Base-by-base conservation (phyloP, 2,797 vertebrate species). In the Dendrocincla tyrannina region DNA sequence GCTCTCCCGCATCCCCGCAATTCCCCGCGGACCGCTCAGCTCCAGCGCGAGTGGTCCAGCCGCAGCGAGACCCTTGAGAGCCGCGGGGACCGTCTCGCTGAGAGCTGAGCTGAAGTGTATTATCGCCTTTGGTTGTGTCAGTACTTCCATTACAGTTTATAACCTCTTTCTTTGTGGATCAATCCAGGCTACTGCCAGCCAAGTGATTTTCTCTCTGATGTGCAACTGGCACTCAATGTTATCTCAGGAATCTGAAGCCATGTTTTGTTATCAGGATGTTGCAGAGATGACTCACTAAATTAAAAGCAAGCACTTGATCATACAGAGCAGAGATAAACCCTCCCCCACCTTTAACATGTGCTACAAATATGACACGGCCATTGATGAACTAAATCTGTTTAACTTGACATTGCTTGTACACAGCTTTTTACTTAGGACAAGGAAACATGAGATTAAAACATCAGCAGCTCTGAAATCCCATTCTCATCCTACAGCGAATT, bases 281-380 rank as follows among this genome's bases (percentile, higher is more conserved):
- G 82, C 95, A 95, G 87, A 87, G 69, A 80, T 2, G 10, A 84
- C 47, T 88, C 73, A 32, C 85, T 83, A 86, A 96, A 96, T 93
- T 93, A 93, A 96, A 93, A 94, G 89, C 79, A 59, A 95, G 79
- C 82, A 52, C 85, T 91, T 75, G 95, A 96, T 93, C 75, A 44
- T 7, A 41, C 47, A 44, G 39, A 88, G 64, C 85, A 1, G 8
- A 83, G 64, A 33, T 46, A 82, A 77, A 35, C 80, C 37, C 50
- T 79, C 37, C 59, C 33, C 58, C 73, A 14, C 66, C 53, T 69
- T 44, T 52, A 62, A 50, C 73, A 80, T 44, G 82, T 68, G 92
- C 64, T 55, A 20, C 68, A 78, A 81, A 88, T 37, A 52, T 5
- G 27, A 74, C 53, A 67, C 42, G 67, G 67, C 35, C 50, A 15